Conservation (phyloP, 2,797 vertebrate genomes). For the Lithobates pipiens region DNA sequence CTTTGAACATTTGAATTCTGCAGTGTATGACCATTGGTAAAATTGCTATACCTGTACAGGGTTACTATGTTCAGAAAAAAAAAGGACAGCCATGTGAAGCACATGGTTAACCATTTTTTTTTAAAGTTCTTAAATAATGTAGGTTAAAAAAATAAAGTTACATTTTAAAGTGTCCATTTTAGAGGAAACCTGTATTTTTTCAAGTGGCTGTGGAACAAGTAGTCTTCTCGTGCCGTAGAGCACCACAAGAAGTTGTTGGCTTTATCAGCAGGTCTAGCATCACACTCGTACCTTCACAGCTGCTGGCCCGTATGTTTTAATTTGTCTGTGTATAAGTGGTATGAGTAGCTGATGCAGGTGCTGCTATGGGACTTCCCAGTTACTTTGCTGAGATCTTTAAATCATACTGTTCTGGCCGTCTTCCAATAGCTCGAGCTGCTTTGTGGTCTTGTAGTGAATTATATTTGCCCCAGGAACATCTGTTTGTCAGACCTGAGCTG, state of each 20-base stretch:
- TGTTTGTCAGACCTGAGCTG: conserved; percentile 30
- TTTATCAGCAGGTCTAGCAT: background rate
- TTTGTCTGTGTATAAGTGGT: conserved; percentile 19
- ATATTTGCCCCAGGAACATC: conserved; percentile 36
- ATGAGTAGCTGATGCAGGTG: background rate
- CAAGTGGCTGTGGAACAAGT: background rate
- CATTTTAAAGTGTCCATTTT: background rate
- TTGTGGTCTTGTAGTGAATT: conserved; percentile 1
- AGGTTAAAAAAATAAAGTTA: too few relatives aligned
- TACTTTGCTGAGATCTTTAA: conserved; percentile 34
- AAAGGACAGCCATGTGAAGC: too few relatives aligned
- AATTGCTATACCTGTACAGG: too few relatives aligned
- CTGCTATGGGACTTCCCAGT: conserved; percentile 10
- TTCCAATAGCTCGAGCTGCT: conserved; percentile 5
- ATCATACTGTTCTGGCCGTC: conserved; percentile 27
- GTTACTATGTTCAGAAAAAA: too few relatives aligned
- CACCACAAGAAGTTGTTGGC: background rate
- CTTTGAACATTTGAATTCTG: too few relatives aligned
- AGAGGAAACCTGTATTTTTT: background rate
- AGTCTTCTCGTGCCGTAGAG: background rate
- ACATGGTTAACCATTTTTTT: too few relatives aligned
- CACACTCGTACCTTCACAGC: background rate
- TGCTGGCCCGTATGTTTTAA: conserved; percentile 30
- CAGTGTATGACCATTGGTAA: too few relatives aligned
- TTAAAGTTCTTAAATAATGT: too few relatives aligned